Evolutionary conservation across 2,797 vertebrate species (phyloP), one percentile per base, ranked within the genome.

Genomic region (Cynodonichthys magdalenae): DNA sequence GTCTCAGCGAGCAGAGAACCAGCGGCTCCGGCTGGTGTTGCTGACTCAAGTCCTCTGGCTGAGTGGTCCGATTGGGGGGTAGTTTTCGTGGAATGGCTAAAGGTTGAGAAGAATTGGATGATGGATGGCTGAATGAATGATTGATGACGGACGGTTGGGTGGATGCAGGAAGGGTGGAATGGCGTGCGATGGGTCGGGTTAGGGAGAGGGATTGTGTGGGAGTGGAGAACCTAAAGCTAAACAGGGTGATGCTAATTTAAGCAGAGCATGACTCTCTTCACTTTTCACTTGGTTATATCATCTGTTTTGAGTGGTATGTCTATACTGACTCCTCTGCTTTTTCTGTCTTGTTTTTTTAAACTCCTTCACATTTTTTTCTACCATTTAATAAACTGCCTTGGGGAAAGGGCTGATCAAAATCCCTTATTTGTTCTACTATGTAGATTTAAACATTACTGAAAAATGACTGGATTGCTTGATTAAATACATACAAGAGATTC

Each of bases 261-360:
- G 72, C 77, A 62, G 66, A 75, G 59, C 47, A 71, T 63, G 64
- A 75, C 70, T 81, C 70, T 59, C 63, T 78, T 60, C 63, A 28
- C 69, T 60, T 86, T 75, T 83, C 48, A 66, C 69, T 69, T 55
- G 34, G 73, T 85, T 87, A 74, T 80, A 69, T 87, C 66, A 79
- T 77, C 59, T 49, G 59, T 71, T 42, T 44, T 64, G 28, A 60
- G 31, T 39, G 27, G 24, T 53, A 12, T 54, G 31, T 67, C 50
- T 73, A 27, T 55, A 44, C 41, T 12, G 2, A 34, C 46, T 48
- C 66, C 15, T 44, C 17, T 27, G 18, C 42, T 61, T 12, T 58
- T 55, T 49, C 31, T 51, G 14, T 19, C 47, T 4, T 44, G 48
- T 44, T 61, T 53, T 46, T 31, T 5, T 29, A 18, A 18, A 46